Percentiles rank a stretch among this genome's conserved stretches.
Conservation (phyloP, 2,888 invertebrate genomes). For the Eumerus sabulonum region DNA sequence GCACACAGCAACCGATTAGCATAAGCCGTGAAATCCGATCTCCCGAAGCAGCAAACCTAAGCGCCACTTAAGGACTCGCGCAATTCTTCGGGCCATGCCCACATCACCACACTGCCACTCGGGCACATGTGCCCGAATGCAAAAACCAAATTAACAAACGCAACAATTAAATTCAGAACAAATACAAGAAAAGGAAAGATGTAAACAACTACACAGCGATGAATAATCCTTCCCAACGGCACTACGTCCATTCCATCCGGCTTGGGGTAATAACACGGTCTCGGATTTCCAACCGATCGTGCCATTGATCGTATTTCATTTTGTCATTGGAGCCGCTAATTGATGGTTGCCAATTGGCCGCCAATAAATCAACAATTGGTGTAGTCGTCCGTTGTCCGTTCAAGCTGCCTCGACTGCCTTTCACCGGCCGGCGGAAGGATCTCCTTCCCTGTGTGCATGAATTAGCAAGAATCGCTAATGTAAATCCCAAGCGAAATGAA, state of each 20-base stretch:
- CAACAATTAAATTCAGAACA: slow-evolving; percentile 58
- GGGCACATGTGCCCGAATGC: slow-evolving; percentile 8
- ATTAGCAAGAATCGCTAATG: slow-evolving; percentile 55
- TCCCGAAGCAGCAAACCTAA: slow-evolving; percentile 9
- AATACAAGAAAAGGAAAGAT: slow-evolving; percentile 10
- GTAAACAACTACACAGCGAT: slow-evolving; percentile 53
- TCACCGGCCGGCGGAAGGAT: no score
- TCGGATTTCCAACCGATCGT: slow-evolving; percentile 69
- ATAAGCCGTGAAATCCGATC: slow-evolving; percentile 19
- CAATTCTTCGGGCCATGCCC: slow-evolving; percentile 34
- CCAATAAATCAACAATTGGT: slow-evolving; percentile 66
- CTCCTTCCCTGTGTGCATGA: slow-evolving; percentile 42
- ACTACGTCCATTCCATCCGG: slow-evolving; percentile 25
- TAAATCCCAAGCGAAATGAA: slow-evolving; percentile 42
- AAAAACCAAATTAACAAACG: slow-evolving; percentile 25
- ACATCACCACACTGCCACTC: slow-evolving; percentile 14
- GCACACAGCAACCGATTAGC: slow-evolving; percentile 54
- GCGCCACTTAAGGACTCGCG: slow-evolving; percentile 62
- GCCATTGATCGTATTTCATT: slow-evolving; percentile 71
- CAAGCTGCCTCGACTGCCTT: slow-evolving; percentile 1
- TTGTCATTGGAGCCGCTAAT: slow-evolving; percentile 71
- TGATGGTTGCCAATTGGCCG: slow-evolving; percentile 70
- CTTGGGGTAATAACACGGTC: slow-evolving; percentile 69
- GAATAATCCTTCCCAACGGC: slow-evolving; percentile 67
- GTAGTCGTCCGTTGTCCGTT: slow-evolving; percentile 8